Percentiles rank a stretch among this genome's conserved stretches.
These are phyloP conservation scores for Pyralis farinalis DNA, from an alignment of 2,888 invertebrate genomes.

Conservation along the genomic window DNA sequence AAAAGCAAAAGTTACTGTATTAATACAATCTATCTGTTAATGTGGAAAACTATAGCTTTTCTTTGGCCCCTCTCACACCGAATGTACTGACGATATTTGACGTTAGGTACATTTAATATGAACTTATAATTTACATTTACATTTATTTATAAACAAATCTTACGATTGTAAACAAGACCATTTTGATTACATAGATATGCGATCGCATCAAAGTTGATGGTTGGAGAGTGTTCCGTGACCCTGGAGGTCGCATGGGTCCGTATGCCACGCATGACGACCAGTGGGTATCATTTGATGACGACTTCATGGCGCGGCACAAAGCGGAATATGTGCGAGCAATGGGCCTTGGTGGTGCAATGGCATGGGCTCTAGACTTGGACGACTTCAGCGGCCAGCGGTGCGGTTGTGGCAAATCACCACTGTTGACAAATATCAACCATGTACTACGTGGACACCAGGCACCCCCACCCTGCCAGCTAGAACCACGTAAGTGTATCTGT, in stretches of 20 bases:
- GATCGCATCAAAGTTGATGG: constrained; percentile 86
- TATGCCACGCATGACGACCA: constrained; percentile 92
- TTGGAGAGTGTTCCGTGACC: constrained; percentile 90
- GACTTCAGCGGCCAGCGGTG: constrained; percentile 90
- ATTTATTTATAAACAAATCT: too few species aligned
- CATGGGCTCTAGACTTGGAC: constrained; percentile 94
- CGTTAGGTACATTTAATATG: too few species aligned
- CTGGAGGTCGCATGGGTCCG: constrained; percentile 91
- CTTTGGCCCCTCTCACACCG: too few species aligned
- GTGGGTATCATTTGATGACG: constrained; percentile 97
- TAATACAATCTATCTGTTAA: too few species aligned
- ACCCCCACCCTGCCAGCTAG: constrained; percentile 75
- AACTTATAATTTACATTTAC: too few species aligned
- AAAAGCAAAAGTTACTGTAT: too few species aligned
- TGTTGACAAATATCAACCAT: constrained; percentile 89
- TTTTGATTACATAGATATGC: constrained; percentile 83
- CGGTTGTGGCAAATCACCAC: constrained; percentile 90
- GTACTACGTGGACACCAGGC: constrained; percentile 86
- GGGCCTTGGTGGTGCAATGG: constrained; percentile 92
- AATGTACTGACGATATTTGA: too few species aligned
- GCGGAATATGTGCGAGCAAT: constrained; percentile 90
- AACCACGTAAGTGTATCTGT: constrained; percentile 65
- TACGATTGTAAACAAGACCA: too few species aligned
- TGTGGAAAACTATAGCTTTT: too few species aligned
- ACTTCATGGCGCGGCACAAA: constrained; percentile 90